These are phyloP conservation scores for Scolanthus callimorphus DNA, from an alignment of 92 coral and sea anemone species.

Conservation along the genomic window DNA sequence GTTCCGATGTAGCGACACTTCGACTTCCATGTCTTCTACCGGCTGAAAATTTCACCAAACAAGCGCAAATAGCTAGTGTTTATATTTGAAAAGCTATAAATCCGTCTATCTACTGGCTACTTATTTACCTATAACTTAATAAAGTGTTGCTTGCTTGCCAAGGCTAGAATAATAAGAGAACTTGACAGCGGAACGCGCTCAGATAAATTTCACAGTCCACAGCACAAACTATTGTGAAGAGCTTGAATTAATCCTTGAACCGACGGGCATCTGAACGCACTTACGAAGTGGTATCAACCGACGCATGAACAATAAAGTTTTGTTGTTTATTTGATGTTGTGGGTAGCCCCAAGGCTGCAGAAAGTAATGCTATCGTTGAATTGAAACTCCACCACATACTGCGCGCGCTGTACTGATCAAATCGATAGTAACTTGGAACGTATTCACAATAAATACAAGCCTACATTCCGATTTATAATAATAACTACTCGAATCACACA, in stretches of 20 bases:
- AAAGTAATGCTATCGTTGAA: constrained; percentile 16
- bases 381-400: constrained; percentile 28
- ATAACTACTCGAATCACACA: too few species aligned
- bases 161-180: constrained; percentile 71
- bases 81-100: constrained; percentile 62
- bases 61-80: constrained; percentile 51
- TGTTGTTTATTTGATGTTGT: constrained; percentile 22
- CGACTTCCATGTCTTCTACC: constrained; percentile 83
- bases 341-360: constrained; percentile 40
- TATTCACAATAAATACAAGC: background rate
- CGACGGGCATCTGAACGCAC: constrained; percentile 24
- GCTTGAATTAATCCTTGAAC: constrained; percentile 7
- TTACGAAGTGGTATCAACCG: constrained; percentile 5
- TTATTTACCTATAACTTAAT: constrained; percentile 82
- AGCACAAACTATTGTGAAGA: constrained; percentile 41
- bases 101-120: constrained; percentile 42
- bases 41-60: constrained; percentile 56
- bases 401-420: constrained; percentile 54
- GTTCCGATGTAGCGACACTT: constrained; percentile 65
- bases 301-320: constrained; percentile 14
- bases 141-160: constrained; percentile 67
- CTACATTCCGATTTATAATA: too few species aligned
- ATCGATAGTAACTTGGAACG: constrained; percentile 14
- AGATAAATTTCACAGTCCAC: constrained; percentile 70
- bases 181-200: too few species aligned